Conservation (phyloP, 2,888 invertebrate genomes). For the Protula sp. region DNA sequence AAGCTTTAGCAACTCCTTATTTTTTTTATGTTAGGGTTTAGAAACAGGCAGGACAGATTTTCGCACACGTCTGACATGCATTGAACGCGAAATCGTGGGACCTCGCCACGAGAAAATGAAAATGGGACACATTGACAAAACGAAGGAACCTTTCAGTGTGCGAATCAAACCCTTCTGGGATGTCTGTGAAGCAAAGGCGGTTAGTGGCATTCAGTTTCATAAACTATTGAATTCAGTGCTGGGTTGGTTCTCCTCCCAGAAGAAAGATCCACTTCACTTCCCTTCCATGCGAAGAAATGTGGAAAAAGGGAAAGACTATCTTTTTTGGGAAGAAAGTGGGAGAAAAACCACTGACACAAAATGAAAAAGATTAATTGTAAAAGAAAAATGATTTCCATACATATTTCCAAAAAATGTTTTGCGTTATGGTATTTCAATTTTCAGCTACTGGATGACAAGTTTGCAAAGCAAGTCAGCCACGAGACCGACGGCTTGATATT, state of each 20-base stretch:
- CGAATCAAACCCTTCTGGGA: constrained; percentile 89
- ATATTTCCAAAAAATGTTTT: no score
- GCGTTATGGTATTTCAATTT: no score
- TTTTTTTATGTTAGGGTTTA: constrained; percentile 59
- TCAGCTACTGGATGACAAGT: constrained; percentile 67
- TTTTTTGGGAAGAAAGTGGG: no score
- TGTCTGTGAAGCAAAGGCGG: constrained; percentile 55
- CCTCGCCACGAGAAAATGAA: constrained; percentile 70
- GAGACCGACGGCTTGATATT: constrained; percentile 98
- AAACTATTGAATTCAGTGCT: no score
- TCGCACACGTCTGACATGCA: constrained; percentile 70
- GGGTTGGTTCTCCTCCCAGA: no score
- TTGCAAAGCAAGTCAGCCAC: constrained; percentile 77
- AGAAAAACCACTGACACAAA: neutral
- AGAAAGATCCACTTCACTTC: no score
- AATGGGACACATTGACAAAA: constrained; percentile 68
- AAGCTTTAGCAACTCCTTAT: no score
- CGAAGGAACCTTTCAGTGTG: constrained; percentile 82
- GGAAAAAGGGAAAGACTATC: no score
- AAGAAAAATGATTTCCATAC: neutral
- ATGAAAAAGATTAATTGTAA: neutral
- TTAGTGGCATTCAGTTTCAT: no score
- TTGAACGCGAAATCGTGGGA: constrained; percentile 60
- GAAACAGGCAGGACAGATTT: constrained; percentile 75
- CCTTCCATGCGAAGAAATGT: no score